These are phyloP conservation scores for Melanotaenia trifasciata DNA, from an alignment of 2,797 vertebrate genomes.

Conservation along the genomic window DNA sequence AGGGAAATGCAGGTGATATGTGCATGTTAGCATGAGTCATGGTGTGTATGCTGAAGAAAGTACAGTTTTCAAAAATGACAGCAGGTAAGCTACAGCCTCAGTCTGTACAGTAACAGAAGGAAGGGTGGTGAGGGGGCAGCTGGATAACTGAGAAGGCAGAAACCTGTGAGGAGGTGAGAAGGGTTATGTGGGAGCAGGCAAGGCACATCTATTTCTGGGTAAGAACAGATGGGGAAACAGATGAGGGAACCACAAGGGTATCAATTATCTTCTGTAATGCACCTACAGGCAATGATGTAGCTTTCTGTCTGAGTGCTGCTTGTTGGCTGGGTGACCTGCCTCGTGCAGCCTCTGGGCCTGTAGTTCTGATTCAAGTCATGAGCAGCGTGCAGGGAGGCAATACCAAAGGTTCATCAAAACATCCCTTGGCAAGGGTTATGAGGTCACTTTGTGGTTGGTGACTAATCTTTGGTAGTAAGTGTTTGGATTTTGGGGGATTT, in stretches of 20 bases:
- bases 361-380: constrained; percentile 17
- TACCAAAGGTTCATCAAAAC: constrained; percentile 20
- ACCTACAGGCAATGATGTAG: constrained; percentile 36
- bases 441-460: constrained; percentile 9
- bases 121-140: not conserved
- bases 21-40: constrained; percentile 3
- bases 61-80: constrained; percentile 19
- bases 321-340: constrained; percentile 25
- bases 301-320: constrained; percentile 27
- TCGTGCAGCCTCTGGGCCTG: constrained; percentile 11
- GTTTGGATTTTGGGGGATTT: too few relatives aligned
- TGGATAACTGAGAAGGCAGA: constrained; percentile 18
- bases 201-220: constrained; percentile 56
- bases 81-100: constrained; percentile 44
- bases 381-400: constrained; percentile 4
- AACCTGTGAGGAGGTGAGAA: constrained; percentile 35
- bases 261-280: constrained; percentile 71
- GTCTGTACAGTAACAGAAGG: not conserved
- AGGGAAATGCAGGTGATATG: constrained; percentile 25
- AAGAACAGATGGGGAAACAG: constrained; percentile 73
- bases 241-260: constrained; percentile 61
- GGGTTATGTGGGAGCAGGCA: constrained; percentile 37
- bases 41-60: not conserved
- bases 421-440: constrained; percentile 17
- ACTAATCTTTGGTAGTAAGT: constrained; percentile 1